Evolutionary conservation across 2,797 vertebrate species (phyloP).

Genomic region (Chaunax sp.): DNA sequence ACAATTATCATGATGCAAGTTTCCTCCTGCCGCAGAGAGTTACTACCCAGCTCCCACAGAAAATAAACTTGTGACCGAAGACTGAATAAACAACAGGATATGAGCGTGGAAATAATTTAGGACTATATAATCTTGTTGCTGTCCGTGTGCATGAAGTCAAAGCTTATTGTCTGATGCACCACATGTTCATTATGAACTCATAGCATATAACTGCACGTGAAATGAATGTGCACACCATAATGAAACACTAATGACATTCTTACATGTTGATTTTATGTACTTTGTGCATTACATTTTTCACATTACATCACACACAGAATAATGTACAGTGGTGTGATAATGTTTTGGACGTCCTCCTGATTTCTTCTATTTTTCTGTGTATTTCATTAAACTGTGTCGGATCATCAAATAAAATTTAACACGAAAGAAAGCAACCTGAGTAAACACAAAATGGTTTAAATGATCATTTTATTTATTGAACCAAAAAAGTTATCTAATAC

Average conservation of each 20-base stretch:
- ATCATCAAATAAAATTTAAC: no score
- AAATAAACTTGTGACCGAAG: not conserved
- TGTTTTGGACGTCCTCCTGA: no score
- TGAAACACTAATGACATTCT: not conserved
- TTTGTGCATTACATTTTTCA: not conserved
- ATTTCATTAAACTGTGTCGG: no score
- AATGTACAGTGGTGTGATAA: no score
- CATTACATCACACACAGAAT: no score
- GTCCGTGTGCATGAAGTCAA: constrained; percentile 2
- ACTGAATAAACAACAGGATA: constrained; percentile 17
- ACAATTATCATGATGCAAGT: not conserved
- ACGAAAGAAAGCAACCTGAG: no score
- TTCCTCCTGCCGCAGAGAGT: constrained; percentile 1
- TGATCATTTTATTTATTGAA: no score
- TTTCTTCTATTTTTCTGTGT: no score
- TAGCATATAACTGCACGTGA: not conserved
- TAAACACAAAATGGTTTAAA: no score
- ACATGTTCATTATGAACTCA: not conserved
- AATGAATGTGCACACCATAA: not conserved
- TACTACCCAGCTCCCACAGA: not conserved
- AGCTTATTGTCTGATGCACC: not conserved
- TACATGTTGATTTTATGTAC: not conserved
- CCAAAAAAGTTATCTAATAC: no score
- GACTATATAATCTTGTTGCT: constrained; percentile 35
- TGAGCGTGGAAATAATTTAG: constrained; percentile 25